Evolutionary conservation across 2,113 vertebrate genomes (phyloP).

Genomic region (Dasyurus viverrinus): DNA sequence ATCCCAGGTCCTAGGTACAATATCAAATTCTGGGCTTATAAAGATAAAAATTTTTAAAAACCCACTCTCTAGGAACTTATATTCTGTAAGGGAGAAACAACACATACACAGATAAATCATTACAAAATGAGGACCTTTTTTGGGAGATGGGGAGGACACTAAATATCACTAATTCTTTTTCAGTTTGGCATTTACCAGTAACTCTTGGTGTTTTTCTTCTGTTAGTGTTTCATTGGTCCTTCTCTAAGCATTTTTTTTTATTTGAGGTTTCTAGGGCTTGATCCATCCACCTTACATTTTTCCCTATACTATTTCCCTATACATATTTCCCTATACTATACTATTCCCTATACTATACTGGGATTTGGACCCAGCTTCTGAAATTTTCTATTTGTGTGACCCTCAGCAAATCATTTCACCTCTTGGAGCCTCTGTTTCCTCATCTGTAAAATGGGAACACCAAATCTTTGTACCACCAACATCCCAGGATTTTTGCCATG

Average conservation of each 20-base stretch:
- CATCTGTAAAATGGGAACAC: background rate
- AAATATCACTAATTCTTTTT: background rate
- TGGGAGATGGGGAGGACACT: no score
- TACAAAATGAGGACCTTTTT: background rate
- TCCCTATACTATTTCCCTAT: background rate
- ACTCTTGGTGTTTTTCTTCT: background rate
- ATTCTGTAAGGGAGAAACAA: background rate
- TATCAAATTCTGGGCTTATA: background rate
- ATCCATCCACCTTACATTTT: background rate
- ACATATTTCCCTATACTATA: background rate
- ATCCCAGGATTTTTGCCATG: background rate
- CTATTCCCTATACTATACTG: background rate
- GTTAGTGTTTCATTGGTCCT: background rate
- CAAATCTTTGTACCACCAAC: background rate
- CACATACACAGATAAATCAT: background rate
- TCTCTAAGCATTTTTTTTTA: background rate
- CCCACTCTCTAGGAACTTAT: background rate
- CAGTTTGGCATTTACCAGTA: background rate
- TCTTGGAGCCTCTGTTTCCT: background rate
- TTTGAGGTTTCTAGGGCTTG: background rate
- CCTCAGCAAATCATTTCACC: background rate
- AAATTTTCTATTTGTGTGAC: background rate
- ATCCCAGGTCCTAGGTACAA: background rate
- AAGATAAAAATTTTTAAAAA: background rate
- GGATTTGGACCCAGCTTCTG: background rate